Evolutionary conservation across 2,113 vertebrate genomes (phyloP).

Genomic region (Varanus komodoensis): DNA sequence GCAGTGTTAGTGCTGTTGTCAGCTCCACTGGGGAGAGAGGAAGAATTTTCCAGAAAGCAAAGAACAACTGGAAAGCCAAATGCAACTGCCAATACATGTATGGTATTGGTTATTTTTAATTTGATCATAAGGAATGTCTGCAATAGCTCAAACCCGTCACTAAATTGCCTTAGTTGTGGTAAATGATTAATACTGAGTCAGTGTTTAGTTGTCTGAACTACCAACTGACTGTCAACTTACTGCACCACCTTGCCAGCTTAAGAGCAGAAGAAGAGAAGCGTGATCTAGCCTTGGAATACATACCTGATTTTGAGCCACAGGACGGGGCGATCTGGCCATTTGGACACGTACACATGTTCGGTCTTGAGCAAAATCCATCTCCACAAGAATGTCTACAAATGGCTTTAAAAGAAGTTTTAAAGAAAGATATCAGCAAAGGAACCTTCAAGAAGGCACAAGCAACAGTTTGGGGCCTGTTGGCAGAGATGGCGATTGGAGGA

Average conservation of each 20-base stretch:
- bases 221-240: constrained; percentile 25
- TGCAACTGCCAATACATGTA: constrained; percentile 19
- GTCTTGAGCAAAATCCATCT: constrained; percentile 98
- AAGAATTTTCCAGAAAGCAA: constrained; percentile 20
- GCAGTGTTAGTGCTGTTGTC: background rate
- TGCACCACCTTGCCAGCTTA: constrained; percentile 29
- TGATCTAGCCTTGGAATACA: constrained; percentile 67
- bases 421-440: constrained; percentile 18
- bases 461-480: background rate
- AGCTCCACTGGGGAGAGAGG: background rate
- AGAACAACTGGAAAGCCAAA: constrained; percentile 40
- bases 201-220: constrained; percentile 45
- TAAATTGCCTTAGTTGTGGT: constrained; percentile 52
- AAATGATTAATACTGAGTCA: constrained; percentile 45
- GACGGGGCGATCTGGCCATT: constrained; percentile 92
- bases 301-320: constrained; percentile 97
- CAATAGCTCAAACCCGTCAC: constrained; percentile 46
- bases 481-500: no score
- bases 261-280: constrained; percentile 21
- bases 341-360: constrained; percentile 98
- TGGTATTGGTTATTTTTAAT: constrained; percentile 40
- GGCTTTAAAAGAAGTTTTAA: constrained; percentile 73
- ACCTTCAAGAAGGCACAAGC: no score
- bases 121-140: constrained; percentile 23
- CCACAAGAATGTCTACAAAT: constrained; percentile 98